Conservation (phyloP, 2,888 invertebrate genomes). For the Disparrhopalites patrizii region DNA sequence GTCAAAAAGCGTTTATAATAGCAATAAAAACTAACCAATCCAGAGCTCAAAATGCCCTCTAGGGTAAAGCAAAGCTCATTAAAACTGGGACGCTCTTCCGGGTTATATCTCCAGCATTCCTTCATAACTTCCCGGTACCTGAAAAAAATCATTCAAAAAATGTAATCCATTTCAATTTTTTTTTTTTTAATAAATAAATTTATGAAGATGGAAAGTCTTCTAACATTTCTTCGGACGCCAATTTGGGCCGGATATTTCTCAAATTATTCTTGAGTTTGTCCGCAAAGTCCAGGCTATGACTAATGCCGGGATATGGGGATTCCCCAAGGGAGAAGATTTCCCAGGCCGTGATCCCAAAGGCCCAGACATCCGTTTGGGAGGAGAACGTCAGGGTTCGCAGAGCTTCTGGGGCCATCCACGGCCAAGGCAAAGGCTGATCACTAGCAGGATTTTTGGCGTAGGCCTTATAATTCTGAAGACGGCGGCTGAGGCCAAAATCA, state of each 20-base stretch:
- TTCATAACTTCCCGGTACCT: slow-evolving; percentile 28
- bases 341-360: slow-evolving; percentile 17
- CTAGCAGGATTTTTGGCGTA: slow-evolving; percentile 9
- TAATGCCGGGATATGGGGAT: slow-evolving; percentile 18
- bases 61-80: slow-evolving; percentile 20
- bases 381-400: slow-evolving; percentile 12
- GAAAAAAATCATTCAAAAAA: neutral
- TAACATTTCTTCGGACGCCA: slow-evolving; percentile 12
- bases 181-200: neutral
- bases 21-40: neutral
- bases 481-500: slow-evolving; percentile 18
- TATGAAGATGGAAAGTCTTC: neutral
- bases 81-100: slow-evolving; percentile 25
- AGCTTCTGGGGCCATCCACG: slow-evolving; percentile 20
- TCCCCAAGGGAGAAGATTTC: slow-evolving; percentile 16
- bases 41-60: neutral
- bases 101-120: slow-evolving; percentile 26
- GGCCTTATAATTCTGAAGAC: slow-evolving; percentile 17
- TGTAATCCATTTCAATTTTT: neutral
- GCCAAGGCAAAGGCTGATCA: slow-evolving; percentile 15
- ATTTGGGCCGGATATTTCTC: slow-evolving; percentile 1
- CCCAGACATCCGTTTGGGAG: slow-evolving; percentile 8
- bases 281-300: slow-evolving; percentile 8
- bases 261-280: slow-evolving; percentile 3
- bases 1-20: too few species aligned